phyloP scores from a whole-genome alignment of 2,113 vertebrate genomes.

The Canis aureus region DNA sequence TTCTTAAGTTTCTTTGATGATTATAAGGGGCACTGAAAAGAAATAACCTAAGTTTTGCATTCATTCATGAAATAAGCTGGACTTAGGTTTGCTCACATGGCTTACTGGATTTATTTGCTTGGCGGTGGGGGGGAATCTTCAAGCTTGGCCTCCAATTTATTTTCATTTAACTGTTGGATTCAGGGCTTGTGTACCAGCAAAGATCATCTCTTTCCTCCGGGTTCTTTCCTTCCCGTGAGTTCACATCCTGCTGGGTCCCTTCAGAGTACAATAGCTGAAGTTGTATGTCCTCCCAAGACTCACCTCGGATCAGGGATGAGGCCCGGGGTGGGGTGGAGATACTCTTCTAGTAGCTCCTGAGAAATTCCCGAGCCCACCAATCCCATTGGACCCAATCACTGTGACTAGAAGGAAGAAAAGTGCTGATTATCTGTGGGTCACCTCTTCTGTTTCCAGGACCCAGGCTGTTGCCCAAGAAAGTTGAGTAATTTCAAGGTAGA shows the following conservation, averaged over 20 bases:
- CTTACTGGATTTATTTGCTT: not conserved
- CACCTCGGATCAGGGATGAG: not conserved
- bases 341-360: not conserved
- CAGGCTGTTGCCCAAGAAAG: not conserved
- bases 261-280: not conserved
- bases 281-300: not conserved
- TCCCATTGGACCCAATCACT: not conserved
- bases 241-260: too few species aligned
- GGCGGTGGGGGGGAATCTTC: too few species aligned
- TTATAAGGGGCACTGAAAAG: not conserved
- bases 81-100: not conserved
- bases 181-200: fast-evolving
- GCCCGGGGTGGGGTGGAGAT: fast-evolving
- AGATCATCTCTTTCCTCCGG: not conserved
- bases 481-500: not conserved
- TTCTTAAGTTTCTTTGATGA: not conserved
- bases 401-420: not conserved
- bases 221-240: fast-evolving
- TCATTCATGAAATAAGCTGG: not conserved
- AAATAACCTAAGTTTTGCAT: not conserved
- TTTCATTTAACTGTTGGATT: not conserved
- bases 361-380: not conserved
- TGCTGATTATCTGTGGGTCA: too few species aligned
- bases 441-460: fast-evolving
- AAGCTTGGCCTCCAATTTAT: not conserved